Base-by-base conservation (phyloP, 2,888 invertebrate genomes). In the Catocala fraxini region DNA sequence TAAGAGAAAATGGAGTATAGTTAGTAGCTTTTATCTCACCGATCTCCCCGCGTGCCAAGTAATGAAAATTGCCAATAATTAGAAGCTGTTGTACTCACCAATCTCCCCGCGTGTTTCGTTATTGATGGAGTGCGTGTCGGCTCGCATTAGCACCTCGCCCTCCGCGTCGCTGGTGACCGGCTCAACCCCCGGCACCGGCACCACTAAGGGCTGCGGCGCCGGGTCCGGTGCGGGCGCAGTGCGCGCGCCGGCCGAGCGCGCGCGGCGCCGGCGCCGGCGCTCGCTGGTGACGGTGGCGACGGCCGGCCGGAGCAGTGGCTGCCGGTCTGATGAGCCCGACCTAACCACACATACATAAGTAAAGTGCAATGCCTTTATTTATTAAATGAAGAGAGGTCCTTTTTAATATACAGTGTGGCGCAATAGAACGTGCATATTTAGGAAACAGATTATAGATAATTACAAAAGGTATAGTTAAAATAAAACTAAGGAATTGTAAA, bases 71-170 rank as follows among this genome's bases (percentile, higher is more conserved):
- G 1, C 1, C 25, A 25, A 4, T 25, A 25, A 3, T 25, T 25
- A 25, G 25, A 1, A 25, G 25, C 35, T 39, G 35, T 39, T 39
- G 9, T 6, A n/a, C 69, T 69, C 56, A 83, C 91, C 92, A 55
- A 92, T 91, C 73, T 89, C 86, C 0, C 89, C 90, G 0, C 65
- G 63, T 4, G 63, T 49, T 41, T 91, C 90, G 0, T 86, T 85
- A 82, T 95, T 95, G 82, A 95, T 95, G 73, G 95, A 94, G 84
- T 93, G 93, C 59, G 87, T 7, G 56, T 68, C 75, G 6, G 65
- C 45, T 81, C 68, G 85, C 85, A 42, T 87, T 83, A 59, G 60
- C 39, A 4, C 33, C 33, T 57, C 35, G 55, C 6, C 35, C 6
- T 39, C 35, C 9, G 35, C 9, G 7, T 7, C 35, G 7, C 9